Conservation (phyloP, 2,888 invertebrate genomes). For the Ectropis crepuscularia region DNA sequence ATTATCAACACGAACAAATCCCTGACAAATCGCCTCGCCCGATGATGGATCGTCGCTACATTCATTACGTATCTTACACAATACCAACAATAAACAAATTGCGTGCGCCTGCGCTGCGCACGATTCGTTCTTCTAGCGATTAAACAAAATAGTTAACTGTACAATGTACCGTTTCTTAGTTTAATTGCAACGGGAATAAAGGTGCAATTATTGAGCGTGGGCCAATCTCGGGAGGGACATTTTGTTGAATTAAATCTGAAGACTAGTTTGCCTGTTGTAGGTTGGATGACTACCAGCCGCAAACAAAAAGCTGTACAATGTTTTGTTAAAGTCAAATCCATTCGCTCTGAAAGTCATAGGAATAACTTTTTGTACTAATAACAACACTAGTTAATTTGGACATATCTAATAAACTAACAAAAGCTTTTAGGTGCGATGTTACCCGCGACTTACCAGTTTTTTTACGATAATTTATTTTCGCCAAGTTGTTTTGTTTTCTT, state of each 20-base stretch:
- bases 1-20: constrained; percentile 1
- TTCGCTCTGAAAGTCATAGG: too few relatives aligned
- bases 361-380: too few relatives aligned
- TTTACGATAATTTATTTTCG: too few relatives aligned
- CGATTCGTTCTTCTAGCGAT: constrained; percentile 41
- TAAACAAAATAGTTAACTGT: constrained; percentile 46
- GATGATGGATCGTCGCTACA: constrained; percentile 35
- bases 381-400: too few relatives aligned
- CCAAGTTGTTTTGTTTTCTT: too few relatives aligned
- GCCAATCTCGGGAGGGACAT: constrained; percentile 13
- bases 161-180: constrained; percentile 37
- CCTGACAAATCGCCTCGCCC: constrained; percentile 21
- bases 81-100: constrained; percentile 39
- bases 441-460: too few relatives aligned
- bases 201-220: constrained; percentile 25
- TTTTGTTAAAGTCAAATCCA: too few relatives aligned
- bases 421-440: too few relatives aligned
- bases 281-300: too few relatives aligned
- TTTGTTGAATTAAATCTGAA: constrained; percentile 6
- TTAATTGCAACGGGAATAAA: constrained; percentile 28
- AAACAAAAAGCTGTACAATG: too few relatives aligned
- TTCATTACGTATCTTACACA: constrained; percentile 40
- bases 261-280: neutral
- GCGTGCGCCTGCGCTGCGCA: constrained; percentile 33
- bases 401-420: too few relatives aligned